Evolutionary conservation across 1,140 invertebrate genomes (phyloP).

Genomic region (Caligus rogercresseyi): DNA sequence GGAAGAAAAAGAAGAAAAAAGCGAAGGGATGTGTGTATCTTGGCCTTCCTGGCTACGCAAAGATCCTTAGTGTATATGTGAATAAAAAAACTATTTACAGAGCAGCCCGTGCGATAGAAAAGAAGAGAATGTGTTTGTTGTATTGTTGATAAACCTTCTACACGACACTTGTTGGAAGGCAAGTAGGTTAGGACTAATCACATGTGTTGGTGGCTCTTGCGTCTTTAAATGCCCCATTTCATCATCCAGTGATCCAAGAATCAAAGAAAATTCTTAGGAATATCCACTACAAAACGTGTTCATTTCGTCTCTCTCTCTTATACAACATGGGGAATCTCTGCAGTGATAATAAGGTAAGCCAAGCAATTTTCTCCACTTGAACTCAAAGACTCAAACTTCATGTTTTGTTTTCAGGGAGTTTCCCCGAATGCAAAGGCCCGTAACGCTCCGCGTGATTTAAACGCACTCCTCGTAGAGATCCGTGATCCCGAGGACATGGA

Average conservation of each 20-base stretch:
- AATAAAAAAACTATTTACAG: background rate
- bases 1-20: background rate
- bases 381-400: background rate
- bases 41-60: background rate
- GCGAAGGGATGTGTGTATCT: background rate
- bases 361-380: background rate
- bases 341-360: background rate
- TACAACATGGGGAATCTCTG: background rate
- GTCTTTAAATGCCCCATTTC: background rate
- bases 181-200: background rate
- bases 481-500: background rate
- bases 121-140: background rate
- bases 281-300: background rate
- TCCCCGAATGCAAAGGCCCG: background rate
- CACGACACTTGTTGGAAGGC: background rate
- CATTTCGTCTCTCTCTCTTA: background rate
- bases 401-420: background rate
- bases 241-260: too few species aligned
- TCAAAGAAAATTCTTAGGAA: background rate
- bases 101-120: background rate
- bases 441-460: background rate
- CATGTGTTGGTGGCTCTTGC: background rate
- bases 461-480: background rate
- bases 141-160: too few species aligned
- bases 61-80: background rate